A percentile compares a stretch with the other conserved stretches of the same genome.
Conservation (phyloP, 2,797 vertebrate genomes). For the Agapornis canus region DNA sequence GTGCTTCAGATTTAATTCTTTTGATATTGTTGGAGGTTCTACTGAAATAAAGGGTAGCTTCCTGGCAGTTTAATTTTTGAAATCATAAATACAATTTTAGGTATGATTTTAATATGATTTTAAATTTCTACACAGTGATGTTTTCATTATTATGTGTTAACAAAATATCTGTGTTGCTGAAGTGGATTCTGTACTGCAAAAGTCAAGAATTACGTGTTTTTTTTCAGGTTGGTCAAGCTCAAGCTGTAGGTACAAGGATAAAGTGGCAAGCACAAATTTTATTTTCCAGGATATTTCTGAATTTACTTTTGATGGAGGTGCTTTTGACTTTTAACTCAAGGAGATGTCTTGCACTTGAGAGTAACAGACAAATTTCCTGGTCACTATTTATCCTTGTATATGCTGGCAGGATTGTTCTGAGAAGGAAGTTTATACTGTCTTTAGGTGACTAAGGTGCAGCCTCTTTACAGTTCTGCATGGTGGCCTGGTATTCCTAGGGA, state of each 20-base stretch:
- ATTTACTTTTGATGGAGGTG: neutral
- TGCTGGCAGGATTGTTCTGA: neutral
- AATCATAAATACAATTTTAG: neutral
- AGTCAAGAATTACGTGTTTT: neutral
- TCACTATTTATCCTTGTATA: neutral
- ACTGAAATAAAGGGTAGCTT: neutral
- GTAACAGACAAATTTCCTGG: neutral
- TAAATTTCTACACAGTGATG: neutral
- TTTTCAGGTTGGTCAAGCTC: neutral
- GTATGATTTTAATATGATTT: neutral
- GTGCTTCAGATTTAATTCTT: neutral
- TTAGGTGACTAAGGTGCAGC: neutral
- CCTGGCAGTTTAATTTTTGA: neutral
- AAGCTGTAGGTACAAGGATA: neutral
- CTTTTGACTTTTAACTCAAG: neutral
- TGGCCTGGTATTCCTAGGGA: neutral
- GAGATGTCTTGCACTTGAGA: neutral
- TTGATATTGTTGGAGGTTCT: neutral
- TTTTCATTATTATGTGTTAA: neutral
- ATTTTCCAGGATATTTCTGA: neutral
- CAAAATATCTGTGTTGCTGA: neutral
- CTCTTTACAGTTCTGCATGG: neutral
- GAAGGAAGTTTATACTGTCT: neutral
- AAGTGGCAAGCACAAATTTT: neutral
- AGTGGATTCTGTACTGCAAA: neutral